Percentiles rank a stretch among this genome's conserved stretches.
phyloP scores from a whole-genome alignment of 2,888 invertebrate species.

The Drosophila imparisetae region DNA sequence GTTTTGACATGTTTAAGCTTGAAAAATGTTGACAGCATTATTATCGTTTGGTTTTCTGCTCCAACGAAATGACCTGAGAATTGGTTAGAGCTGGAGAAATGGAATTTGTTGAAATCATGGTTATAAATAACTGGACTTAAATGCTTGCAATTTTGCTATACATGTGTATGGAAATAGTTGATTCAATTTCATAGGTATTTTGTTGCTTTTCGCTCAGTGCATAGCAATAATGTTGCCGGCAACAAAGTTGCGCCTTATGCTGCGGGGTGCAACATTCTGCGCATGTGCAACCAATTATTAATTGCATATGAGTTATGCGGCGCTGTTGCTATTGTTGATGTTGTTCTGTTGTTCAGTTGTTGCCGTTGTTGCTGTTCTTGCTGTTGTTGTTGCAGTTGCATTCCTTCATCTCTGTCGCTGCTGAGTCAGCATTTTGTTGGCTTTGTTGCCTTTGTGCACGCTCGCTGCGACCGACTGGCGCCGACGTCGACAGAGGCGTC shows the following conservation, averaged over 20 bases:
- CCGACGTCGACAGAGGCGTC: constrained; percentile 69
- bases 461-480: constrained; percentile 48
- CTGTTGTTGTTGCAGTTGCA: constrained; percentile 42
- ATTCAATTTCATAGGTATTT: neutral
- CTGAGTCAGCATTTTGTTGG: constrained; percentile 71
- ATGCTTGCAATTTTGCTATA: neutral
- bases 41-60: constrained; percentile 22
- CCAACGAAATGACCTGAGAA: constrained; percentile 9
- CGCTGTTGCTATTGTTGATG: constrained; percentile 33
- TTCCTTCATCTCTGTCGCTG: constrained; percentile 39
- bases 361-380: constrained; percentile 21
- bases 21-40: constrained; percentile 42
- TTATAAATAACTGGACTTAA: neutral
- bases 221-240: constrained; percentile 37
- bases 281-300: constrained; percentile 81
- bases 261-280: constrained; percentile 65
- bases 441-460: constrained; percentile 59
- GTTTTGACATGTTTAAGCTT: constrained; percentile 39
- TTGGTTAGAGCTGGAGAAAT: neutral
- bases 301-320: constrained; percentile 81
- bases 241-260: constrained; percentile 63
- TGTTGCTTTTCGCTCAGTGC: constrained; percentile 37
- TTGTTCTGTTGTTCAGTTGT: constrained; percentile 14
- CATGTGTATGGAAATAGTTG: neutral
- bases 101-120: neutral